Evolutionary conservation across 2,888 invertebrate species (phyloP).

Genomic region (Cyclophora albipunctata): DNA sequence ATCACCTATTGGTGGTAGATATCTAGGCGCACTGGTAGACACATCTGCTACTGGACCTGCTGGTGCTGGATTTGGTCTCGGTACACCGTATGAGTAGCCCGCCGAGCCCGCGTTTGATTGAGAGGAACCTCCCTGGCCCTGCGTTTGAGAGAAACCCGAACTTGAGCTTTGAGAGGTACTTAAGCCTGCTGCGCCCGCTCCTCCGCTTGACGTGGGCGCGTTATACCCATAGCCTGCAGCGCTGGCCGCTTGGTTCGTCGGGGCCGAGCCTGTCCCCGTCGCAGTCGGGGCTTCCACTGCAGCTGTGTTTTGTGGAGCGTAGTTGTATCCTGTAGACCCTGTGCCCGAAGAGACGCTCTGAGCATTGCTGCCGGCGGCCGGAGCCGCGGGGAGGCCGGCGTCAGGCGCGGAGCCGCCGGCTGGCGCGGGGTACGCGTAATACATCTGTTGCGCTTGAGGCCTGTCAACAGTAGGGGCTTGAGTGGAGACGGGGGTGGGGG

Average conservation of each 20-base stretch:
- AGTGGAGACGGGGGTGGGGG: constrained; percentile 35
- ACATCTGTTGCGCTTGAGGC: constrained; percentile 52
- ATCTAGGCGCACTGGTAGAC: constrained; percentile 54
- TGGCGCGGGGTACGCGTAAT: constrained; percentile 60
- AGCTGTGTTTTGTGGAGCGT: constrained; percentile 21
- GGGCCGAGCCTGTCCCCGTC: constrained; percentile 4
- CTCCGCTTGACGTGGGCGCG: constrained; percentile 9
- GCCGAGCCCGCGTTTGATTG: constrained; percentile 8
- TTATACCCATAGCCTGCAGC: constrained; percentile 28
- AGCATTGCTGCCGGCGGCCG: constrained; percentile 14
- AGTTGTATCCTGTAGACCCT: constrained; percentile 29
- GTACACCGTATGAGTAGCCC: constrained; percentile 16
- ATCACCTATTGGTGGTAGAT: constrained; percentile 36
- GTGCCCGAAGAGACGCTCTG: constrained; percentile 8
- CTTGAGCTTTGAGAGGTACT: too few relatives aligned
- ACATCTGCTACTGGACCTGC: constrained; percentile 12
- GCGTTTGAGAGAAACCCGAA: constrained; percentile 1
- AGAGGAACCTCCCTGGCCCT: constrained; percentile 3
- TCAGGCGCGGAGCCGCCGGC: constrained; percentile 30
- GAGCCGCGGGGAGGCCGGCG: constrained; percentile 33
- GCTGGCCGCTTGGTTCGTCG: constrained; percentile 6
- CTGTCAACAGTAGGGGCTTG: constrained; percentile 56
- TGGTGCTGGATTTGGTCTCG: constrained; percentile 2
- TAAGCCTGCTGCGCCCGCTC: background rate
- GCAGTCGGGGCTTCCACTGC: constrained; percentile 9